Percentiles rank a stretch among this genome's conserved stretches.
phyloP scores from a whole-genome alignment of 1,140 invertebrate genomes.

The Mercenaria mercenaria region DNA sequence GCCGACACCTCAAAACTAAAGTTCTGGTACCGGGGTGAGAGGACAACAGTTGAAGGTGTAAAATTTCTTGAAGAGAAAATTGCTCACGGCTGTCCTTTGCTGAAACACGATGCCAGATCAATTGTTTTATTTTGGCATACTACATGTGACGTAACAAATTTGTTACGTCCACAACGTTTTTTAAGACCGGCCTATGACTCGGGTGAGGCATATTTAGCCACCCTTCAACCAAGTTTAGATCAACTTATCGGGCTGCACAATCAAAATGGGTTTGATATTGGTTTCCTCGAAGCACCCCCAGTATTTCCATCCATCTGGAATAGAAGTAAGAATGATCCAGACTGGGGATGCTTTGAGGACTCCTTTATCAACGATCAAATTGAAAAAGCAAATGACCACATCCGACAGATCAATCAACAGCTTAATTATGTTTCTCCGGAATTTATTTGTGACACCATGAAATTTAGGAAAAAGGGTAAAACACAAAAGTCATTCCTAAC shows the following conservation, averaged over 20 bases:
- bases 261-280: not conserved
- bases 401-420: not conserved
- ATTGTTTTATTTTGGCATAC: not conserved
- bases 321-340: not conserved
- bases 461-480: not conserved
- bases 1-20: not conserved
- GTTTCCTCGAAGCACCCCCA: not conserved
- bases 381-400: not conserved
- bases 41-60: not conserved
- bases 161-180: not conserved
- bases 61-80: too few species aligned
- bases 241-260: not conserved
- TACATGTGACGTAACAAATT: not conserved
- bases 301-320: not conserved
- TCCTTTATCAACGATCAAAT: not conserved
- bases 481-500: not conserved
- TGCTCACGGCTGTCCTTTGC: not conserved
- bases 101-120: not conserved
- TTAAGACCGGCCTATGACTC: not conserved
- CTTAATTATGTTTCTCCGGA: not conserved
- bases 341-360: not conserved
- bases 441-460: slow-evolving; percentile 1
- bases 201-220: not conserved
- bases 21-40: not conserved
- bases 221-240: not conserved